A percentile compares a stretch with the other conserved stretches of the same genome.
These are phyloP conservation scores for Saguinus imperator DNA, from an alignment of 2,113 vertebrate genomes.

Conservation along the genomic window DNA sequence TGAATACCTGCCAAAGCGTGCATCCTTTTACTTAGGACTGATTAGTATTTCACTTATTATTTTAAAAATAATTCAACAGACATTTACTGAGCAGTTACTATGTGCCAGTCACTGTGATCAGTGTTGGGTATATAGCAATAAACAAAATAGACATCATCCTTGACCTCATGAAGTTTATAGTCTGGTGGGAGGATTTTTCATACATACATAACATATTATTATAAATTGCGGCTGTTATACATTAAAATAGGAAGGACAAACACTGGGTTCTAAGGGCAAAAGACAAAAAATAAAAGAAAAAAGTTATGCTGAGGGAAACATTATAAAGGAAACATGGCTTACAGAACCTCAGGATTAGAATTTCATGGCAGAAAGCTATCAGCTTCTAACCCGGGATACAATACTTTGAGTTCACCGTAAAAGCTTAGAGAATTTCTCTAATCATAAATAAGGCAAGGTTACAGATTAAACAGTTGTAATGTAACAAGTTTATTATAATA, in stretches of 20 bases:
- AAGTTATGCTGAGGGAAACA: background rate
- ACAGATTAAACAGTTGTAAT: background rate
- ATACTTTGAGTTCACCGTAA: background rate
- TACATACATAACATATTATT: background rate
- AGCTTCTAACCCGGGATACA: background rate
- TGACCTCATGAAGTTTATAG: background rate
- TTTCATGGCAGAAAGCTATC: background rate
- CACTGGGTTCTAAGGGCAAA: background rate
- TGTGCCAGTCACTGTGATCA: background rate
- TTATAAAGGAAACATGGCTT: background rate
- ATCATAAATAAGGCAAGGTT: background rate
- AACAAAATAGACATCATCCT: background rate
- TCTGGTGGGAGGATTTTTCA: background rate
- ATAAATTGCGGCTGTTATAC: background rate
- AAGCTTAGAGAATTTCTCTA: background rate
- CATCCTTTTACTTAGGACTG: background rate
- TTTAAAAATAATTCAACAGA: background rate
- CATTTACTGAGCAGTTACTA: background rate
- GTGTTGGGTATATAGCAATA: background rate
- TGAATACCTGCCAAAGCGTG: background rate
- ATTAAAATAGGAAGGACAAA: background rate
- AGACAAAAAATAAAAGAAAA: background rate
- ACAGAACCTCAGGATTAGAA: background rate
- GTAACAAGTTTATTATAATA: background rate
- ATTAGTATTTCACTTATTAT: background rate